phyloP scores from a whole-genome alignment of 2,888 invertebrate species.

The Drosophila flavopinicola region DNA sequence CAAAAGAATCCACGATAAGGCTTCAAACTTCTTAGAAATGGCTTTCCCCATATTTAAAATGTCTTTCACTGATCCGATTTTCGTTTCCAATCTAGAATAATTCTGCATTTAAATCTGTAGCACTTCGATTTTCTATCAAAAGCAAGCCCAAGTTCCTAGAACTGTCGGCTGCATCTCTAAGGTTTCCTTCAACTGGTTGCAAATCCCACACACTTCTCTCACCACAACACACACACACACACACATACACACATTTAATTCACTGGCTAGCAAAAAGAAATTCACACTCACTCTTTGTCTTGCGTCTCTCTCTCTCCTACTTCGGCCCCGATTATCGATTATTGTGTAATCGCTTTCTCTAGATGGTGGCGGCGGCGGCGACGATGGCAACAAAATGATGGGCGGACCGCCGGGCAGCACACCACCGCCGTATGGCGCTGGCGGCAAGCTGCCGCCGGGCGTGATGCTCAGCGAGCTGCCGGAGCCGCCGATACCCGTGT shows the following conservation, averaged over 20 bases:
- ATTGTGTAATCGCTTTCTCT: slow-evolving; percentile 33
- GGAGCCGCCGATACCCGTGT: slow-evolving; percentile 95
- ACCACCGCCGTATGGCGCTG: slow-evolving; percentile 82
- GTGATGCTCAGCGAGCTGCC: slow-evolving; percentile 94
- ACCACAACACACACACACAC: slow-evolving; percentile 27
- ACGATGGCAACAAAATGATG: slow-evolving; percentile 80
- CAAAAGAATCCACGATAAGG: too few species aligned
- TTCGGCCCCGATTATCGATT: slow-evolving; percentile 20
- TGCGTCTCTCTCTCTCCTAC: slow-evolving; percentile 31
- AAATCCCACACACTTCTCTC: slow-evolving; percentile 30
- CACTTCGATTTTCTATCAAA: too few species aligned
- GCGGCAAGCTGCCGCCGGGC: slow-evolving; percentile 84
- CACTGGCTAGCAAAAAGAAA: slow-evolving; percentile 44
- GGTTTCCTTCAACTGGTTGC: slow-evolving; percentile 14
- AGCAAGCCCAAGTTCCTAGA: too few species aligned
- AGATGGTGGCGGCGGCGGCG: slow-evolving; percentile 88
- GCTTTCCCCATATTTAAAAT: too few species aligned
- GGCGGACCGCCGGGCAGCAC: slow-evolving; percentile 83
- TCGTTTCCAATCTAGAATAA: too few species aligned
- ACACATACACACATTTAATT: slow-evolving; percentile 21
- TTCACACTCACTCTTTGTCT: slow-evolving; percentile 45
- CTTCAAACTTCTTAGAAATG: too few species aligned
- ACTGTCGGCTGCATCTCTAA: neutral
- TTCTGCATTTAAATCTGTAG: too few species aligned
- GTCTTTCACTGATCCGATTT: too few species aligned